These are phyloP conservation scores for Eueides isabella DNA, from an alignment of 1,140 invertebrate genomes.

Conservation along the genomic window DNA sequence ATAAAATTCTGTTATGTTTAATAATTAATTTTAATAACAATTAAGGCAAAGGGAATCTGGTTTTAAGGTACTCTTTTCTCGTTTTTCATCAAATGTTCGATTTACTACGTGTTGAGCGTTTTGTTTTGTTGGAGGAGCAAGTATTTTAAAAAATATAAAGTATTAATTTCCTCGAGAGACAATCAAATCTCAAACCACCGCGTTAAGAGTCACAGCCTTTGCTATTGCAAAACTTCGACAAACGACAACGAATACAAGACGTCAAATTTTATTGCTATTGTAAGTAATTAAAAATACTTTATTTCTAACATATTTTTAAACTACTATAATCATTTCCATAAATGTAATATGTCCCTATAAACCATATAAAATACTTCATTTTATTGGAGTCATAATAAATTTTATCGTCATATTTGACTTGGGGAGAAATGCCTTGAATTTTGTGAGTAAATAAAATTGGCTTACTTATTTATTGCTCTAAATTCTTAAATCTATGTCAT, in stretches of 20 bases:
- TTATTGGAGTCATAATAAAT: slow-evolving; percentile 30
- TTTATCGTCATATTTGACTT: slow-evolving; percentile 39
- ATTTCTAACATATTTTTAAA: no score
- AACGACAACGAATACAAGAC: no score
- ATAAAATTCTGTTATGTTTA: not conserved
- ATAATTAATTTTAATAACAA: rapidly evolving
- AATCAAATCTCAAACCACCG: not conserved
- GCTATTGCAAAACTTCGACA: no score
- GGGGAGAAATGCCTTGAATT: not conserved
- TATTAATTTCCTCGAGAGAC: not conserved
- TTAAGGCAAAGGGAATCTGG: not conserved
- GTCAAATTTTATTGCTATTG: no score
- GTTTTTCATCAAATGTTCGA: not conserved
- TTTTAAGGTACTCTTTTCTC: not conserved
- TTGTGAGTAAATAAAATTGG: not conserved
- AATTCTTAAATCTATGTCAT: not conserved
- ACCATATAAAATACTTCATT: slow-evolving; percentile 31
- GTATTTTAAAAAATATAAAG: not conserved
- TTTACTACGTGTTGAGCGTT: no score
- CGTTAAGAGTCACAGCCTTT: no score
- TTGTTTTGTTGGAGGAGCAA: not conserved
- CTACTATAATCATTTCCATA: not conserved
- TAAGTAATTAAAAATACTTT: no score
- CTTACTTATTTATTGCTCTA: not conserved
- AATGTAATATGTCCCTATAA: slow-evolving; percentile 27